Evolutionary conservation across 2,888 invertebrate species (phyloP), one percentile per base, ranked within the genome.

Genomic region (Macaria liturata): DNA sequence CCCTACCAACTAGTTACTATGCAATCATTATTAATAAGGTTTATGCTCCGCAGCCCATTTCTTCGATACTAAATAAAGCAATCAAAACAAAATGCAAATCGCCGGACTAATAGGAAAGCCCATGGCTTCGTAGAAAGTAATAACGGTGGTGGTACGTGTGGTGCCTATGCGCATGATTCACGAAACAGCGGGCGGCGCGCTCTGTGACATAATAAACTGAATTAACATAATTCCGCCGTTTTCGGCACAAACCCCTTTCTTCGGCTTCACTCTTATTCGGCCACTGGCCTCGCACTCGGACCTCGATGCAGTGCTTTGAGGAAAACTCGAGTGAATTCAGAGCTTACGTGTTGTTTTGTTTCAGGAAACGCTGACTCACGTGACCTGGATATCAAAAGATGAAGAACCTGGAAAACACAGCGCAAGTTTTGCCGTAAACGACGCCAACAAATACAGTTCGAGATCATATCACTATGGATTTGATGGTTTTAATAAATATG

Each of bases 201-300:
- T 71, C 20, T 71, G 88, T 91, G 91, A 91, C 91, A 91, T 91
- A 91, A 91, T 90, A 86, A 87, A 80, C 83, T 70, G 75, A 88
- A 89, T 91, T 87, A 87, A 83, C 88, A 88, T 89, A 86, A 82
- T 81, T 82, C 80, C 68, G 75, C 74, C 59, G 70, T 74, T 76
- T 81, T 80, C 72, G 74, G 76, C 71, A 73, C 59, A 78, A 80
- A 78, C 80, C 78, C 78, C 81, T 80, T 80, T 80, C 78, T 75
- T 83, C 84, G 81, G 76, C 80, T 77, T 83, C 77, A 82, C 71
- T 71, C 71, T 71, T 71, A 70, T 70, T 71, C 59, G 52, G 61
- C 44, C 50, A 20, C 57, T 61, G 57, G 43, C 9, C 47, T 47
- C 51, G 73, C 76, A 20, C 54, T 73, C 76, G 82, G 20, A 20